Evolutionary conservation across 2,113 vertebrate genomes (phyloP).

Genomic region (Amia ocellicauda): DNA sequence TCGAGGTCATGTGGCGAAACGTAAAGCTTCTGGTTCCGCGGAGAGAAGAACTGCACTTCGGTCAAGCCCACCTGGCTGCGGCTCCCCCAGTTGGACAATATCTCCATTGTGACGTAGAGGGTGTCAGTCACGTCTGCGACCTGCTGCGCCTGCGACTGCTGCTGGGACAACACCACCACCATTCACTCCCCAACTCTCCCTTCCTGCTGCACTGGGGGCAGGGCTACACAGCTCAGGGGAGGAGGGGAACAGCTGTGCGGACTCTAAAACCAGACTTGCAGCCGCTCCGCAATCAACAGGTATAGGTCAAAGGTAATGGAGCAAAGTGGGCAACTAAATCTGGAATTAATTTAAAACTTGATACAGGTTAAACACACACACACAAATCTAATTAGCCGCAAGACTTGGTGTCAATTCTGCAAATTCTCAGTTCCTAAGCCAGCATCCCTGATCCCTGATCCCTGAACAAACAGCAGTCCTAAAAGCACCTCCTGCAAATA

Average conservation of each 20-base stretch:
- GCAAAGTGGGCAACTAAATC: too few species aligned
- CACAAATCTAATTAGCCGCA: too few species aligned
- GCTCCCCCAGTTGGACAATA: constrained; percentile 92
- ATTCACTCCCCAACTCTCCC: too few species aligned
- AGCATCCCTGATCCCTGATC: neutral
- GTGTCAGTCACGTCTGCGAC: constrained; percentile 59
- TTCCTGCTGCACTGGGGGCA: neutral
- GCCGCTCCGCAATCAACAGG: too few species aligned
- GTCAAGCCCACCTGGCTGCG: constrained; percentile 75
- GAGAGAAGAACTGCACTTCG: constrained; percentile 87
- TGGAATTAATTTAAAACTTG: too few species aligned
- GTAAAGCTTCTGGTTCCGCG: constrained; percentile 67
- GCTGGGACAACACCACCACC: constrained; percentile 26
- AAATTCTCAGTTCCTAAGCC: constrained; percentile 5
- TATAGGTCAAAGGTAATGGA: too few species aligned
- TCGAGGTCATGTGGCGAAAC: constrained; percentile 89
- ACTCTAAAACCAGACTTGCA: too few species aligned
- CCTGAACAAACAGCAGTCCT: neutral
- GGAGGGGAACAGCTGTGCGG: too few species aligned
- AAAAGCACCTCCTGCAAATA: neutral
- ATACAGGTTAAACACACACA: too few species aligned
- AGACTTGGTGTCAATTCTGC: neutral
- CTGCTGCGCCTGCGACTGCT: constrained; percentile 38
- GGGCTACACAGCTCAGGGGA: too few species aligned
- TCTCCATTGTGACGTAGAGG: constrained; percentile 86